phyloP scores from a whole-genome alignment of 1,140 invertebrate species.

The Caenorhabditis tropicalis region DNA sequence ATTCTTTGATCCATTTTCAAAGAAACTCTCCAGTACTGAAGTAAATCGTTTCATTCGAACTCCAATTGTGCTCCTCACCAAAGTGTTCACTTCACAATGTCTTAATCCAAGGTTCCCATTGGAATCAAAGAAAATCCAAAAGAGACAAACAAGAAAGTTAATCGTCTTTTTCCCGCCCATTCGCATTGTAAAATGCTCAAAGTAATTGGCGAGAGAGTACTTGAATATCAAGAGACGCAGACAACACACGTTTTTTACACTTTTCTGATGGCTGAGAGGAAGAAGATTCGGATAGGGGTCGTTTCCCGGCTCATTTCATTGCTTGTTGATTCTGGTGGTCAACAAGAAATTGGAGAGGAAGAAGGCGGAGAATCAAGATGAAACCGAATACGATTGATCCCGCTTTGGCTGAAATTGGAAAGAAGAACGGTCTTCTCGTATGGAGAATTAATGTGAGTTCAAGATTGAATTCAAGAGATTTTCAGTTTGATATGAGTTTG shows the following conservation, averaged over 20 bases:
- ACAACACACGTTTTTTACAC: constrained; percentile 34
- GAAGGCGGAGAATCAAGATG: background rate
- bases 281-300: background rate
- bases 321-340: constrained; percentile 37
- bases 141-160: constrained; percentile 18
- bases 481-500: too few species aligned
- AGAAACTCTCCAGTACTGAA: too few species aligned
- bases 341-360: background rate
- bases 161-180: background rate
- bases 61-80: too few species aligned
- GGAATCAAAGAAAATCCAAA: background rate
- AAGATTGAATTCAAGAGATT: too few species aligned
- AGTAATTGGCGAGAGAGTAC: constrained; percentile 27
- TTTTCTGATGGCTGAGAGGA: background rate
- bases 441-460: constrained; percentile 69
- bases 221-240: background rate
- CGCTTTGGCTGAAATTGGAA: constrained; percentile 63
- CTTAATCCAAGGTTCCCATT: background rate
- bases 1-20: too few species aligned
- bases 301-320: constrained; percentile 27
- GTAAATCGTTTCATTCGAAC: too few species aligned
- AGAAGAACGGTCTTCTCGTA: constrained; percentile 67
- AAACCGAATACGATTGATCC: constrained; percentile 49
- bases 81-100: too few species aligned
- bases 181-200: constrained; percentile 43